Conservation (phyloP, 1,140 invertebrate genomes). For the Diachasma alloeum region DNA sequence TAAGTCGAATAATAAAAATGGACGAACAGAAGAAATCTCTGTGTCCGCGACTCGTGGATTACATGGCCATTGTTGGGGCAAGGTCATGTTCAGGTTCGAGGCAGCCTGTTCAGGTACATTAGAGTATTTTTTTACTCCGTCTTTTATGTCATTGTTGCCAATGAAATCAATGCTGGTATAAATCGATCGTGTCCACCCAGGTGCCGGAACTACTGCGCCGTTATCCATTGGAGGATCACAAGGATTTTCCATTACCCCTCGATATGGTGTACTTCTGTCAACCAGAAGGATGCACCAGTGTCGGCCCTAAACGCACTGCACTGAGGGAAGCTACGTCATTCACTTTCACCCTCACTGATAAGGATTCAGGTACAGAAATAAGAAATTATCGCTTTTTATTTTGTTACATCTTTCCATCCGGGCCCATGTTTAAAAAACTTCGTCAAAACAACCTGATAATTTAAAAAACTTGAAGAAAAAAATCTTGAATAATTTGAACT, state of each 20-base stretch:
- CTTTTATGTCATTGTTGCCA: neutral
- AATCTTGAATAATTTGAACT: too few species aligned
- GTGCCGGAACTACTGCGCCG: slow-evolving; percentile 89
- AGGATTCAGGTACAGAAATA: slow-evolving; percentile 83
- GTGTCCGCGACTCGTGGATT: slow-evolving; percentile 90
- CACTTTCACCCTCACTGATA: slow-evolving; percentile 98
- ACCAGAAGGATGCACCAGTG: slow-evolving; percentile 95
- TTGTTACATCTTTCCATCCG: too few species aligned
- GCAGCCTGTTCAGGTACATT: slow-evolving; percentile 76
- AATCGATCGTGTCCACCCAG: slow-evolving; percentile 55
- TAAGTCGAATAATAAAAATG: slow-evolving; percentile 40
- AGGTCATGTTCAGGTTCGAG: slow-evolving; percentile 76
- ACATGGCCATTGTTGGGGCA: slow-evolving; percentile 94
- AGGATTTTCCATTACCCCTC: slow-evolving; percentile 94
- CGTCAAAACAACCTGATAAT: too few species aligned
- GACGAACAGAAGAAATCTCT: slow-evolving; percentile 82
- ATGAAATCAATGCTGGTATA: too few species aligned
- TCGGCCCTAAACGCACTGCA: slow-evolving; percentile 85
- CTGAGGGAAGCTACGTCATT: slow-evolving; percentile 93
- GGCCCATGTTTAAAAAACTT: too few species aligned
- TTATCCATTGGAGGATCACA: slow-evolving; percentile 97
- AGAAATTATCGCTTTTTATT: too few species aligned
- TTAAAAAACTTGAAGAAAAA: too few species aligned
- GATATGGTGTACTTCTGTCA: slow-evolving; percentile 99
- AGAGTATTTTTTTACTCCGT: neutral